Conservation (phyloP, 2,888 invertebrate species). For the Alloscopus bannaensis region DNA sequence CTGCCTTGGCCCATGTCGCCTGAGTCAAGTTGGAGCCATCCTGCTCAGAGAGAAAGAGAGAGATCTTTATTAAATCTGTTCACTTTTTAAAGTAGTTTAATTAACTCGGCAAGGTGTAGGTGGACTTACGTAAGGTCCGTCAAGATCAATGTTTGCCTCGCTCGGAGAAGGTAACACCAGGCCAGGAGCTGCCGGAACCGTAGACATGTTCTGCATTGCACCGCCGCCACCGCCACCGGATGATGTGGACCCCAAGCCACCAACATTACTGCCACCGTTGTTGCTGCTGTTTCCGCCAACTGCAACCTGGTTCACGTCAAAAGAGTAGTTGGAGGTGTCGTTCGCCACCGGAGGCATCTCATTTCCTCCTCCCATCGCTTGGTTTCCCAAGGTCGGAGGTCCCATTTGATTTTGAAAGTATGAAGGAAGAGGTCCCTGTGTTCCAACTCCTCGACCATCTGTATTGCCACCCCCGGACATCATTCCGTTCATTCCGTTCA, state of each 20-base stretch:
- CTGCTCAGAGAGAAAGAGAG: background rate
- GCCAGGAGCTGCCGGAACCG: too few relatives aligned
- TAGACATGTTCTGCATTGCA: too few relatives aligned
- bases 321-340: too few relatives aligned
- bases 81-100: too few relatives aligned
- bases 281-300: too few relatives aligned
- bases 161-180: slow-evolving; percentile 12
- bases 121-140: slow-evolving; percentile 40
- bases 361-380: too few relatives aligned
- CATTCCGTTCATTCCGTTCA: slow-evolving; percentile 4
- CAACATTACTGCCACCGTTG: background rate
- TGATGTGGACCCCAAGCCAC: slow-evolving; percentile 7
- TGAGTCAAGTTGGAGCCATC: slow-evolving; percentile 42
- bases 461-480: background rate
- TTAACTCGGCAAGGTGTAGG: too few relatives aligned
- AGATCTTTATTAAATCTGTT: too few relatives aligned
- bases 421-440: slow-evolving; percentile 8
- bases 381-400: slow-evolving; percentile 6
- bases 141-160: slow-evolving; percentile 39
- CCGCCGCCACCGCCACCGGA: slow-evolving; percentile 34
- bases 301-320: too few relatives aligned
- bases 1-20: slow-evolving; percentile 37
- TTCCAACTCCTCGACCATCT: background rate
- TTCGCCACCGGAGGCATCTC: slow-evolving; percentile 2
- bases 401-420: slow-evolving; percentile 48